These are phyloP conservation scores for Latrodectus hesperus DNA, from an alignment of 2,888 invertebrate species.

Conservation along the genomic window DNA sequence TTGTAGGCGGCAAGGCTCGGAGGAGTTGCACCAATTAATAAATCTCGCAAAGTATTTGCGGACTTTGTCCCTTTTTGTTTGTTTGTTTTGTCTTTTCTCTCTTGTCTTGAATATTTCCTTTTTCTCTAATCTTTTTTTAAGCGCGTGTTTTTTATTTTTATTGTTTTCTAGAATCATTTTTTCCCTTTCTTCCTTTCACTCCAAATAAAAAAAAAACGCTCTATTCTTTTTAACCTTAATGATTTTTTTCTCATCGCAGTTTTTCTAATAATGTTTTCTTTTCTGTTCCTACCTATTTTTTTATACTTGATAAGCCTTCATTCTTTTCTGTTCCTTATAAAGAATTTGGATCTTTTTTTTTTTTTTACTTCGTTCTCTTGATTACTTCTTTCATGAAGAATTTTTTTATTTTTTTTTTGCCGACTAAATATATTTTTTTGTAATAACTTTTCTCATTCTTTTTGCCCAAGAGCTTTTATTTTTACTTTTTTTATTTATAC, in stretches of 20 bases:
- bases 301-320: conserved; percentile 54
- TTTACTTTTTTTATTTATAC: conserved; percentile 19
- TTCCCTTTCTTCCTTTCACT: conserved; percentile 28
- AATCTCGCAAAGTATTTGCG: conserved; percentile 66
- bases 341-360: conserved; percentile 54
- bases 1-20: conserved; percentile 33
- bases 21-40: conserved; percentile 66
- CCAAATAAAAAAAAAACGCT: conserved; percentile 35
- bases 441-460: conserved; percentile 69
- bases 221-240: conserved; percentile 43
- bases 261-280: conserved; percentile 60
- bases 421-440: conserved; percentile 32
- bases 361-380: conserved; percentile 17
- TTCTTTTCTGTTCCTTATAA: conserved; percentile 58
- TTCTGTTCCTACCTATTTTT: conserved; percentile 45
- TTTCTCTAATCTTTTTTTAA: conserved; percentile 66
- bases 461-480: conserved; percentile 65
- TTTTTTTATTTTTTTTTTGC: conserved; percentile 44
- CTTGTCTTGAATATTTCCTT: conserved; percentile 43
- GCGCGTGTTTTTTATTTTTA: conserved; percentile 42
- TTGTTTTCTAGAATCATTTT: conserved; percentile 31
- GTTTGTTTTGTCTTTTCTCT: conserved; percentile 40
- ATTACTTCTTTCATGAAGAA: conserved; percentile 66
- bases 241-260: conserved; percentile 52
- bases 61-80: conserved; percentile 55